phyloP scores from a whole-genome alignment of 2,113 vertebrate genomes.

The Nothobranchius furzeri region DNA sequence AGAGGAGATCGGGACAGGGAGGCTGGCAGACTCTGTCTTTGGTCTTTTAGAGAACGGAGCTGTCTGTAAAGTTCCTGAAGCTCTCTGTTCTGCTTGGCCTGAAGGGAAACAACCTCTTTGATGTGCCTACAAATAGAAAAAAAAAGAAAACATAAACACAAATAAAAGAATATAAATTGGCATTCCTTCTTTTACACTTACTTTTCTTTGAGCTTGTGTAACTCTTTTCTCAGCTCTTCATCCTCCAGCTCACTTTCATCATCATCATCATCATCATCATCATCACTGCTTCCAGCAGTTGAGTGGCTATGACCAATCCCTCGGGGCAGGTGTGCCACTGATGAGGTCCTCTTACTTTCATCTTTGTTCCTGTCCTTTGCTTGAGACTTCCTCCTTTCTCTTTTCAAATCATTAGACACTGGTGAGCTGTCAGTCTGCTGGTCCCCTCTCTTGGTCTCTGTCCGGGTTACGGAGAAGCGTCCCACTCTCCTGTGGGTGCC shows the following conservation, averaged over 20 bases:
- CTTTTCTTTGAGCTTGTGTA: slow-evolving; percentile 89
- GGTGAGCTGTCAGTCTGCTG: slow-evolving; percentile 72
- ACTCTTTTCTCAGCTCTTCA: slow-evolving; percentile 85
- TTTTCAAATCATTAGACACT: slow-evolving; percentile 69
- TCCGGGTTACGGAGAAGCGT: slow-evolving; percentile 79
- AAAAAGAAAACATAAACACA: background rate
- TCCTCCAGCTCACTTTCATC: slow-evolving; percentile 88
- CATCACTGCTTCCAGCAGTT: slow-evolving; percentile 86
- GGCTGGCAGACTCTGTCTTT: slow-evolving; percentile 72
- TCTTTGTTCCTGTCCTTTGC: slow-evolving; percentile 72
- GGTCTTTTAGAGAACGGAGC: slow-evolving; percentile 83
- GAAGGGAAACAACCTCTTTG: slow-evolving; percentile 88
- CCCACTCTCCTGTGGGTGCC: slow-evolving; percentile 75
- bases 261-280: slow-evolving; percentile 81
- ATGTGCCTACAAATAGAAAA: slow-evolving; percentile 80
- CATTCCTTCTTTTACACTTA: slow-evolving; percentile 62
- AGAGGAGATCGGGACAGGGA: slow-evolving; percentile 68
- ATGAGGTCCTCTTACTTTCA: slow-evolving; percentile 67
- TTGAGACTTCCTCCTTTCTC: slow-evolving; percentile 69
- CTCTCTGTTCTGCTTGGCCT: slow-evolving; percentile 88
- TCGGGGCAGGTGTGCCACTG: slow-evolving; percentile 46
- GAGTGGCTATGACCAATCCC: slow-evolving; percentile 80
- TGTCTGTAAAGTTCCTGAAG: slow-evolving; percentile 87
- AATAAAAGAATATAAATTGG: background rate
- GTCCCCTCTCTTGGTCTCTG: slow-evolving; percentile 66